A percentile compares a stretch with the other conserved stretches of the same genome.
Evolutionary conservation across 2,888 invertebrate genomes (phyloP).

Genomic region (Trachelus iudaicus): DNA sequence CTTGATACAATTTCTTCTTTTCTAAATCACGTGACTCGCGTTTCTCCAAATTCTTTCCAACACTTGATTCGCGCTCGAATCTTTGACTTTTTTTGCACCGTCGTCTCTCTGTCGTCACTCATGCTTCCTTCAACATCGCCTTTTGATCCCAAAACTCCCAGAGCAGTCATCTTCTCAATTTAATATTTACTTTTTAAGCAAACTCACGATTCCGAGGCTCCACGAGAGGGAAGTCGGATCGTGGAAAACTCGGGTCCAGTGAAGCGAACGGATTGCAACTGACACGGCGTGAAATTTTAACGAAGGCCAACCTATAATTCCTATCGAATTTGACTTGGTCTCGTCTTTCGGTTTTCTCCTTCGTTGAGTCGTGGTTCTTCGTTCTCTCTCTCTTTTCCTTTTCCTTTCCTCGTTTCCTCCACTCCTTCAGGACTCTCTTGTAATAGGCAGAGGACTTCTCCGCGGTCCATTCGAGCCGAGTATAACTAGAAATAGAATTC

Average conservation of each 20-base stretch:
- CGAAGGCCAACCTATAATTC: conserved; percentile 21
- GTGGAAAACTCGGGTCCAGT: conserved; percentile 17
- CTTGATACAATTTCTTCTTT: neutral
- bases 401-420: neutral
- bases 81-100: neutral
- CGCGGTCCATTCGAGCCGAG: neutral
- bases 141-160: neutral
- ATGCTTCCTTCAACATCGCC: neutral
- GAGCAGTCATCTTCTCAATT: neutral
- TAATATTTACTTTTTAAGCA: neutral
- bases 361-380: neutral
- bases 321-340: neutral
- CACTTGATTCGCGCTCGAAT: neutral
- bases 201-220: neutral
- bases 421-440: neutral
- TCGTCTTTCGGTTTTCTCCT: neutral
- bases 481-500: neutral
- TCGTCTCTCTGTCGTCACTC: neutral
- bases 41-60: neutral
- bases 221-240: neutral
- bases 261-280: conserved; percentile 20
- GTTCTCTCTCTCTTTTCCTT: neutral
- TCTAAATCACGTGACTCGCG: neutral
- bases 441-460: neutral
- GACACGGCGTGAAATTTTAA: conserved; percentile 38